Conservation (phyloP, 1,140 invertebrate genomes). For the Aphidius gifuensis region DNA sequence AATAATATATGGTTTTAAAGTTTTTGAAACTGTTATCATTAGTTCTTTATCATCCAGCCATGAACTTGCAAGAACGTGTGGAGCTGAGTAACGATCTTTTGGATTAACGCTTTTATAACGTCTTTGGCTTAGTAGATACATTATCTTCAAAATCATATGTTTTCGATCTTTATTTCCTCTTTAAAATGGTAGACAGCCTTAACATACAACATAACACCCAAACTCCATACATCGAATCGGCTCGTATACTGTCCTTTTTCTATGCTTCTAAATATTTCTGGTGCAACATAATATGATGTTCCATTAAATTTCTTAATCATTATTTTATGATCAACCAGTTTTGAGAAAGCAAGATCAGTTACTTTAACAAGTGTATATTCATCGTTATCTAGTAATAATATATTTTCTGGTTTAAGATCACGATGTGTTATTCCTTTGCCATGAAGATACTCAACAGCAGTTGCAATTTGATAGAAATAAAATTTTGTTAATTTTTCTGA, state of each 20-base stretch:
- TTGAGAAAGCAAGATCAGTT: constrained; percentile 84
- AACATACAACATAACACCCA: constrained; percentile 82
- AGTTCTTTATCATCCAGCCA: constrained; percentile 1
- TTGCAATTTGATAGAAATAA: constrained; percentile 80
- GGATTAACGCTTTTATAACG: no score
- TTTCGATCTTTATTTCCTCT: constrained; percentile 23
- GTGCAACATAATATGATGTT: constrained; percentile 81
- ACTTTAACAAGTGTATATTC: constrained; percentile 75
- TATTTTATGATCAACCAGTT: constrained; percentile 72
- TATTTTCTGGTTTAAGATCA: constrained; percentile 88
- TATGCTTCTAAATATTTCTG: constrained; percentile 68
- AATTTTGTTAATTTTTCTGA: constrained; percentile 69
- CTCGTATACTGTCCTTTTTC: constrained; percentile 65
- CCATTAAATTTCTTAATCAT: constrained; percentile 86
- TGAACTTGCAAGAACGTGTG: background rate
- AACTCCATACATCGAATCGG: constrained; percentile 84
- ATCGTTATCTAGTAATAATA: constrained; percentile 65
- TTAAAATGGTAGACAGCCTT: constrained; percentile 48
- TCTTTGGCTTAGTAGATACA: no score
- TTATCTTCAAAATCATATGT: no score
- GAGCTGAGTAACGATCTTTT: background rate
- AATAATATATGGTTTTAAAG: no score
- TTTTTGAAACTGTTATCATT: no score
- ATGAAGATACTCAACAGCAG: constrained; percentile 82
- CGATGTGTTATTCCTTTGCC: constrained; percentile 79